Evolutionary conservation across 1,140 invertebrate species (phyloP), one percentile per base, ranked within the genome.

Genomic region (Rhyacophila brunnea): DNA sequence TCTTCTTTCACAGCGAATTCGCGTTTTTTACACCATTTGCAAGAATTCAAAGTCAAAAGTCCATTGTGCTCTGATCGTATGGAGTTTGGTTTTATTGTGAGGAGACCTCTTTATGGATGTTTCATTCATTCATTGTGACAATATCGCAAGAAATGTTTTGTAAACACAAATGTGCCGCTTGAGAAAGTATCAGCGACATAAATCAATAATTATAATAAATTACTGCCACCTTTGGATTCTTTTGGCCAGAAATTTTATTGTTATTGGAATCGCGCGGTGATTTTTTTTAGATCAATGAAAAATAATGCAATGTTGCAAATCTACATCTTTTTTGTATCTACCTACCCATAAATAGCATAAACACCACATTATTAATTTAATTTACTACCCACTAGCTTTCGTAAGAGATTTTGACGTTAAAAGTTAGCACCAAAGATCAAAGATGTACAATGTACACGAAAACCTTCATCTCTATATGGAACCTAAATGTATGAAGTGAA

Each of bases 111-210:
- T 64, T 64, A 64, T 59, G 62, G 62, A 52, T 60, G 62, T 60
- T 64, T 59, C 57, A 59, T 63, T 64, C 57, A 54, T 54, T 56
- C 47, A 62, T 6, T 11, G 53, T 6, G 17, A 53, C 50, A 53
- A 58, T 50, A 19, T 47, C 1, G 34, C 38, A 54, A 54, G 61
- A 59, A 59, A 58, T 58, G 61, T 63, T 63, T 53, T 58, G 61
- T 58, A 55, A 63, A 63, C 61, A 63, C 61, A 59, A 63, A 63
- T 58, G 61, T 52, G 56, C 50, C 56, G 61, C 61, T 54, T 34
- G 54, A 58, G 56, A 58, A 51, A 42, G 58, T 58, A 14, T 28
- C 19, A 28, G 19, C 14, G 48, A 47, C 54, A 62, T 57, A 62
- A 58, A 62, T 62, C 60, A 53, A 53, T 40, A 43, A 58, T 52